phyloP scores from a whole-genome alignment of 2,797 vertebrate species.

The Hippoglossus hippoglossus region DNA sequence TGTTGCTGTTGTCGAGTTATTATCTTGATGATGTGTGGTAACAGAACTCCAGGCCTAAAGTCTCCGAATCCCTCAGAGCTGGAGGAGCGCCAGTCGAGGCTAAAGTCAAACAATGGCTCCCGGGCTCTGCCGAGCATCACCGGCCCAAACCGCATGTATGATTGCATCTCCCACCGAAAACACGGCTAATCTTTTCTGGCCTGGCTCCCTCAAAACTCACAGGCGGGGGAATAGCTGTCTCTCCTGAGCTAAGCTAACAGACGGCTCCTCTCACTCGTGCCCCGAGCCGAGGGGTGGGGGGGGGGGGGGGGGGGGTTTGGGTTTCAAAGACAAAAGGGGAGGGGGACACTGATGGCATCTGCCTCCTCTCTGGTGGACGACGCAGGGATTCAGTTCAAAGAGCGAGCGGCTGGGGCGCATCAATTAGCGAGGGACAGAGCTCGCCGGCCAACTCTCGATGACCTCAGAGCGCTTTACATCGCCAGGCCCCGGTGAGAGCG shows the following conservation, averaged over 20 bases:
- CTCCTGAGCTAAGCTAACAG: constrained; percentile 83
- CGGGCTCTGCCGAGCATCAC: constrained; percentile 31
- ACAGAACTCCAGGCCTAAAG: constrained; percentile 1
- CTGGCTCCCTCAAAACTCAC: constrained; percentile 43
- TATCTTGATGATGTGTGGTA: too few species aligned
- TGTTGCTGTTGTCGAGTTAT: neutral
- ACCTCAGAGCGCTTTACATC: constrained; percentile 73
- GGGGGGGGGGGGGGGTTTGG: constrained; percentile 59
- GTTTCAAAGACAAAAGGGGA: constrained; percentile 81
- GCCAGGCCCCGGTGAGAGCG: constrained; percentile 54
- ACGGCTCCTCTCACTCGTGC: constrained; percentile 83
- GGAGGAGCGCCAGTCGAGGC: constrained; percentile 68
- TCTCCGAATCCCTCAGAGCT: constrained; percentile 19
- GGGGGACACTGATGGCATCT: constrained; percentile 80
- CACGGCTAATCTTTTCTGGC: constrained; percentile 65
- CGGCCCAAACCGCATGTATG: constrained; percentile 28
- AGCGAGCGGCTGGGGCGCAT: constrained; percentile 80
- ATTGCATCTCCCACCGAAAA: constrained; percentile 72
- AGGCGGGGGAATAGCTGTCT: constrained; percentile 59
- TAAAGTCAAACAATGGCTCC: constrained; percentile 80
- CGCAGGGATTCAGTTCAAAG: constrained; percentile 84
- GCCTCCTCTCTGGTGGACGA: constrained; percentile 74
- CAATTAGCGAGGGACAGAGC: constrained; percentile 77
- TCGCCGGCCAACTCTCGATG: constrained; percentile 69
- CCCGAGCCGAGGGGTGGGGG: constrained; percentile 65